phyloP scores from a whole-genome alignment of 2,888 invertebrate genomes.

The Eremobia ochroleuca region DNA sequence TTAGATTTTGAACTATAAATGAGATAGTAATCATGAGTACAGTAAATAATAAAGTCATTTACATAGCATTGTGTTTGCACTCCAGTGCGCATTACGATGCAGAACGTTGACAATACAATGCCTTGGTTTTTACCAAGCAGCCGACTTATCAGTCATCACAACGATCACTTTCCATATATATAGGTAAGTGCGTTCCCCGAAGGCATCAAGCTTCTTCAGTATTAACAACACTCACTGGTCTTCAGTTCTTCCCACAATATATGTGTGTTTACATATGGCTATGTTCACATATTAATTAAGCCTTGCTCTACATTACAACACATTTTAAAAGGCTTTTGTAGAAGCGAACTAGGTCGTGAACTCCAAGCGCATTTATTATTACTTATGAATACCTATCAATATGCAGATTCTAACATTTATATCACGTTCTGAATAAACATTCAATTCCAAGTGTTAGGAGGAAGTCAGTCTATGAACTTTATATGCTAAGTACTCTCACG shows the following conservation, averaged over 20 bases:
- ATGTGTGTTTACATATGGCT: conserved; percentile 17
- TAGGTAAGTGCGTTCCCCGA: conserved; percentile 24
- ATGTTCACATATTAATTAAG: conserved; percentile 65
- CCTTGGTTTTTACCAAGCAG: conserved; percentile 64
- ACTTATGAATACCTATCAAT: conserved; percentile 29
- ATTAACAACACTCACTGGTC: conserved; percentile 58
- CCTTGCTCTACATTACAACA: conserved; percentile 72
- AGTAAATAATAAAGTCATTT: conserved; percentile 67
- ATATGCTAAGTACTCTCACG: conserved; percentile 42
- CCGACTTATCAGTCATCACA: conserved; percentile 61
- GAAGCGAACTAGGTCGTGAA: conserved; percentile 64
- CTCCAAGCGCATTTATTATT: conserved; percentile 40
- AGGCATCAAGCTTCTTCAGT: conserved; percentile 48
- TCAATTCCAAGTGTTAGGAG: conserved; percentile 45
- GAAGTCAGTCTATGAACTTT: conserved; percentile 47
- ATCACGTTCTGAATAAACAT: conserved; percentile 38
- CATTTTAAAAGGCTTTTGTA: conserved; percentile 66
- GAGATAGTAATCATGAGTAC: conserved; percentile 28
- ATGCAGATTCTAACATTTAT: conserved; percentile 39
- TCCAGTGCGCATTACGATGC: conserved; percentile 60
- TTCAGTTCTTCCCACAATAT: conserved; percentile 61
- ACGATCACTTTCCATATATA: conserved; percentile 55
- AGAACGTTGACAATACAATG: conserved; percentile 61
- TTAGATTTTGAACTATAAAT: conserved; percentile 45
- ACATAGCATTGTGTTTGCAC: conserved; percentile 68